These are phyloP conservation scores for Forbesichthys agassizii DNA, from an alignment of 2,113 vertebrate species.

Conservation along the genomic window DNA sequence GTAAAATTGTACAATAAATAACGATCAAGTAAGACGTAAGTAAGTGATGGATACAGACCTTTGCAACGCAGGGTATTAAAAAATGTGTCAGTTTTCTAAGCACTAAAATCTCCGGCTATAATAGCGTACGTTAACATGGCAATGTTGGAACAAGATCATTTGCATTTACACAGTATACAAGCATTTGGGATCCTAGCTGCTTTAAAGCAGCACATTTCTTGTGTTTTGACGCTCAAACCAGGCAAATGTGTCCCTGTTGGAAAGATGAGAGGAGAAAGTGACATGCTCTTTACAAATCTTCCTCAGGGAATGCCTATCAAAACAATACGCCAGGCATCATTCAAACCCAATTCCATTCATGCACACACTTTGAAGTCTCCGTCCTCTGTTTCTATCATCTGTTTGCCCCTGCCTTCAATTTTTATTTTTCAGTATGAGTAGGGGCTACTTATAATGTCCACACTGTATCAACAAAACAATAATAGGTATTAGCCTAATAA, in stretches of 20 bases:
- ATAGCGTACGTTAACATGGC: slow-evolving; percentile 34
- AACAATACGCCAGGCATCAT: slow-evolving; percentile 67
- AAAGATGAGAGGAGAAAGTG: slow-evolving; percentile 56
- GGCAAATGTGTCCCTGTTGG: slow-evolving; percentile 7
- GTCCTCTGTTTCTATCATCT: slow-evolving; percentile 53
- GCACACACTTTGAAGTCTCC: slow-evolving; percentile 59
- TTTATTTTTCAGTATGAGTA: slow-evolving; percentile 60
- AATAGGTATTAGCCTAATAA: slow-evolving; percentile 42
- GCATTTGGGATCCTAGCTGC: slow-evolving; percentile 1
- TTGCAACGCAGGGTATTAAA: slow-evolving; percentile 36
- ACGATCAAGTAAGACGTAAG: background rate
- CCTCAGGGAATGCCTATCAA: slow-evolving; percentile 70
- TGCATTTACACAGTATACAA: background rate
- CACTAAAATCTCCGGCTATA: slow-evolving; percentile 28
- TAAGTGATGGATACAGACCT: slow-evolving; percentile 25
- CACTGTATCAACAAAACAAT: slow-evolving; percentile 61
- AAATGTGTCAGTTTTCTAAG: slow-evolving; percentile 22
- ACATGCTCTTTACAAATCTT: slow-evolving; percentile 53
- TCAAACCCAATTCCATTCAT: slow-evolving; percentile 55
- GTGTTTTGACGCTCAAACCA: background rate
- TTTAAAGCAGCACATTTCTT: slow-evolving; percentile 1
- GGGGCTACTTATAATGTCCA: slow-evolving; percentile 49
- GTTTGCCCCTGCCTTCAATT: slow-evolving; percentile 28
- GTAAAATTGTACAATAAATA: background rate
- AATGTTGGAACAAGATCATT: slow-evolving; percentile 45